A percentile compares a stretch with the other conserved stretches of the same genome.
Conservation (phyloP, 2,797 vertebrate species). For the Cercopithecus hamlyni region DNA sequence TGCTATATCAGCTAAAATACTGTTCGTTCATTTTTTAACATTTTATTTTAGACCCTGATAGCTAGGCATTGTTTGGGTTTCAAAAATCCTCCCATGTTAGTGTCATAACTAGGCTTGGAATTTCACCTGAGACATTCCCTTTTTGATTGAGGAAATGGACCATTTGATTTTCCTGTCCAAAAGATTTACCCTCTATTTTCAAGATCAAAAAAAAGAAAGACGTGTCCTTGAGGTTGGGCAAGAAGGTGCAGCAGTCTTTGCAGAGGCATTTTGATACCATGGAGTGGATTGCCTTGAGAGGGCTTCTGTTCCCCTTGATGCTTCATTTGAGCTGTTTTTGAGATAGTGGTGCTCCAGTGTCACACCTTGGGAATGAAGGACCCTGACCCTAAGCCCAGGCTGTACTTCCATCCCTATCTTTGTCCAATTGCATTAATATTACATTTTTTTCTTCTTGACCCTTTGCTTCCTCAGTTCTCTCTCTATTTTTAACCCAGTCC, state of each 20-base stretch:
- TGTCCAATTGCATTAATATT: fast-evolving
- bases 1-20: neutral
- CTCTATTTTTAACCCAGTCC: neutral
- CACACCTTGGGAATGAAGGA: neutral
- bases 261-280: neutral
- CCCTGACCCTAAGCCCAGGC: neutral
- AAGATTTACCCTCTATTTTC: neutral
- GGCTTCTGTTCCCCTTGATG: neutral
- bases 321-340: neutral
- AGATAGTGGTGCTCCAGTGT: neutral
- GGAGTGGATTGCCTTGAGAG: neutral
- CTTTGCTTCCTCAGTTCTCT: neutral
- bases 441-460: neutral
- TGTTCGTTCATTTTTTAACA: neutral
- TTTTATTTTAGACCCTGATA: neutral
- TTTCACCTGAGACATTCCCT: neutral
- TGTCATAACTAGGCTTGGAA: neutral
- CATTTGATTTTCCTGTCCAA: neutral
- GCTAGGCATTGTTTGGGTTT: neutral
- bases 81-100: neutral
- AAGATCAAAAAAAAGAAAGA: neutral
- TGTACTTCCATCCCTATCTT: neutral
- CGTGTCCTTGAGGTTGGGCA: neutral
- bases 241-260: neutral
- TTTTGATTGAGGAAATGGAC: neutral